Conservation (phyloP, 2,888 invertebrate genomes). For the Auanema sp. region DNA sequence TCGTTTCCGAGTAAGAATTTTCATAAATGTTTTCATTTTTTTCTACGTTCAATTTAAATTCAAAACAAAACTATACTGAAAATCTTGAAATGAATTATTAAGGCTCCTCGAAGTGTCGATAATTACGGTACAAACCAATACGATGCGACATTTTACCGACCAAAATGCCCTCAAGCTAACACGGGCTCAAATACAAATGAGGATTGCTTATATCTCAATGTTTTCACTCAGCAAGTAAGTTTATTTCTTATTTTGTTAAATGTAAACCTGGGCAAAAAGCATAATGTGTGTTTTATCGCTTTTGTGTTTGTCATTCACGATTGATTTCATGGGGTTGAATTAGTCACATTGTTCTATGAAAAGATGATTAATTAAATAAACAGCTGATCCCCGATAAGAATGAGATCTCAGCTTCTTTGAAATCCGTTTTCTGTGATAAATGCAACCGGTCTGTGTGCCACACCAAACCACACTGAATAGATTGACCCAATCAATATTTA, state of each 20-base stretch:
- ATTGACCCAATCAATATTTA: background rate
- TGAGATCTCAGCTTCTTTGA: background rate
- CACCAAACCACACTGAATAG: background rate
- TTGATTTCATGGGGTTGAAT: no score
- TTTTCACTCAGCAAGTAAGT: slow-evolving; percentile 38
- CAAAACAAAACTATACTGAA: slow-evolving; percentile 4
- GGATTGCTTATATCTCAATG: slow-evolving; percentile 54
- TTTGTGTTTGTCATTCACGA: no score
- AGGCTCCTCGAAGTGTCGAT: slow-evolving; percentile 10
- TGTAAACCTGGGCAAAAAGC: no score
- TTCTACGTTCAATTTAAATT: slow-evolving; percentile 1
- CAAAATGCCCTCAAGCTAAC: slow-evolving; percentile 46
- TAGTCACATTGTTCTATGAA: background rate
- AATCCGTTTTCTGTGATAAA: no score
- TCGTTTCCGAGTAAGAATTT: slow-evolving; percentile 31
- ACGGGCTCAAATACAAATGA: slow-evolving; percentile 31
- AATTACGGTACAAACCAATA: slow-evolving; percentile 24
- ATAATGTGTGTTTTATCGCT: no score
- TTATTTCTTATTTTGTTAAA: no score
- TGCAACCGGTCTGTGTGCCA: no score
- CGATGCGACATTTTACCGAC: slow-evolving; percentile 47
- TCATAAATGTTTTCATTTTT: background rate
- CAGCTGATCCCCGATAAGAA: background rate
- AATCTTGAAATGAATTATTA: slow-evolving; percentile 1
- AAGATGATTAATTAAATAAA: background rate